Percentiles rank a stretch among this genome's conserved stretches.
Conservation (phyloP, 2,888 invertebrate genomes). For the Scaptomyza polygonia region DNA sequence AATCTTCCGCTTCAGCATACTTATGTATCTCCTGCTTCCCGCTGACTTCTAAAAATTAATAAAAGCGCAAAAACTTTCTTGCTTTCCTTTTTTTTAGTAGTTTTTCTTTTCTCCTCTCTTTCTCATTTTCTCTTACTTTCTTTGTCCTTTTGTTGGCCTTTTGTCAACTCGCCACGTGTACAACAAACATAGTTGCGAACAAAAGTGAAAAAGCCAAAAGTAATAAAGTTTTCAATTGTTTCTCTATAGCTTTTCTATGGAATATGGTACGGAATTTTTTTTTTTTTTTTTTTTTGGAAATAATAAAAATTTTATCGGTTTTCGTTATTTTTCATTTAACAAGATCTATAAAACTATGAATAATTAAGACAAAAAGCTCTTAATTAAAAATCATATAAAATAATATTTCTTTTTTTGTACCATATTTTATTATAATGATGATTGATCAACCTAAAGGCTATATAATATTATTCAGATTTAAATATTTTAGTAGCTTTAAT, state of each 20-base stretch:
- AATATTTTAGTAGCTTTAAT: no score
- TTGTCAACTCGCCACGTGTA: slow-evolving; percentile 73
- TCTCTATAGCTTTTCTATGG: slow-evolving; percentile 61
- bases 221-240: slow-evolving; percentile 77
- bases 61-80: slow-evolving; percentile 70
- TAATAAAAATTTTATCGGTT: neutral
- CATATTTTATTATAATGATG: no score
- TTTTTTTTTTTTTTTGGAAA: neutral
- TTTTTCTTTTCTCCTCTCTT: slow-evolving; percentile 6
- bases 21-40: slow-evolving; percentile 32
- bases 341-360: no score
- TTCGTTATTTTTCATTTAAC: neutral
- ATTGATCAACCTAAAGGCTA: no score
- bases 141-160: slow-evolving; percentile 46
- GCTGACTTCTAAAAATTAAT: slow-evolving; percentile 72
- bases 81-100: slow-evolving; percentile 22
- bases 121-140: slow-evolving; percentile 6
- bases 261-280: slow-evolving; percentile 37
- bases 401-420: no score
- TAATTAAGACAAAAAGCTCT: no score
- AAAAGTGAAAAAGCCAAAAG: slow-evolving; percentile 79
- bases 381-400: no score
- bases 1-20: slow-evolving; percentile 41
- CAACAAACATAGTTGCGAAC: slow-evolving; percentile 74
- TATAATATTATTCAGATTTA: no score